These are phyloP conservation scores for Cyrtodaria siliqua DNA, from an alignment of 2,888 invertebrate species.

Conservation along the genomic window DNA sequence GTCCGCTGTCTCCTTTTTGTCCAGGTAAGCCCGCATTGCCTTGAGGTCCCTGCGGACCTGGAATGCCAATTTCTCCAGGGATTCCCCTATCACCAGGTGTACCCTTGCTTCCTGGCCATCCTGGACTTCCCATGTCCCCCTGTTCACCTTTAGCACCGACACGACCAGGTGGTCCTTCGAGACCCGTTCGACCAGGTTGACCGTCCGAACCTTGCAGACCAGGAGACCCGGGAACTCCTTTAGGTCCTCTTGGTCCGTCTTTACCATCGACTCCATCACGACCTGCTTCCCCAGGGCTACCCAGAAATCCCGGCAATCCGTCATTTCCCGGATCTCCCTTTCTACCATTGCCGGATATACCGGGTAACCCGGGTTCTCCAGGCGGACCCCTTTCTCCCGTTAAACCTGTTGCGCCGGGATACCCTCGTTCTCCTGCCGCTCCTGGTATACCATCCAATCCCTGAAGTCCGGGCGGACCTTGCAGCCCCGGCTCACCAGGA, in stretches of 20 bases:
- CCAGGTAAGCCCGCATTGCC: slow-evolving; percentile 27
- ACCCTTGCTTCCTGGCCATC: slow-evolving; percentile 15
- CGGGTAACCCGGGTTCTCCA: slow-evolving; percentile 1
- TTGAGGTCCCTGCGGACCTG: slow-evolving; percentile 18
- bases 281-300: slow-evolving; percentile 18
- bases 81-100: slow-evolving; percentile 12
- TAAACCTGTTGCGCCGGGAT: slow-evolving; percentile 13
- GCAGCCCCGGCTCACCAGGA: slow-evolving; percentile 23
- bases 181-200: slow-evolving; percentile 26
- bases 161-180: slow-evolving; percentile 21
- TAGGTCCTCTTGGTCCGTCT: slow-evolving; percentile 16
- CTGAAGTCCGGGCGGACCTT: slow-evolving; percentile 24
- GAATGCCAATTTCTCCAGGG: slow-evolving; percentile 24
- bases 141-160: slow-evolving; percentile 19
- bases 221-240: slow-evolving; percentile 23
- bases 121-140: slow-evolving; percentile 16
- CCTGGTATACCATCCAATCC: slow-evolving; percentile 33
- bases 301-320: slow-evolving; percentile 15
- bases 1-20: slow-evolving; percentile 20
- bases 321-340: slow-evolving; percentile 1
- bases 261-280: slow-evolving; percentile 18
- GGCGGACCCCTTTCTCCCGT: slow-evolving; percentile 22
- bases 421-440: slow-evolving; percentile 7
- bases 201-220: slow-evolving; percentile 28
- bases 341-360: neutral